Evolutionary conservation across 1,140 invertebrate genomes (phyloP), one percentile per base, ranked within the genome.

Genomic region (Diabrotica virgifera): DNA sequence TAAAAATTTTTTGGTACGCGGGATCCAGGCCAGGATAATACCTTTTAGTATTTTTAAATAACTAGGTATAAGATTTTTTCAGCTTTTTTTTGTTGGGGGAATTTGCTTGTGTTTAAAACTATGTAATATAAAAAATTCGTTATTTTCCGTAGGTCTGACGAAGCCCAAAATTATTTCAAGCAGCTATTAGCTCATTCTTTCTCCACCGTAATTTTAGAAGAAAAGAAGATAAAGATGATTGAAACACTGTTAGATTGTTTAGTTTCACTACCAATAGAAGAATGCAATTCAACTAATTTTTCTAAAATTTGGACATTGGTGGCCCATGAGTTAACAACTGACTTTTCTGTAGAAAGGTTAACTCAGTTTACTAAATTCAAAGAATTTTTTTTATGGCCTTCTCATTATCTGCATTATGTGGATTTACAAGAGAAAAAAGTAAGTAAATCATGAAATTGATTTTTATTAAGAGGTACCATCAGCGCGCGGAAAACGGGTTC

Each of bases 301-400:
- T 57, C 65, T 7, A 50, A 65, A 50, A 57, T 70, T 24, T 70
- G 69, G 69, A 53, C 65, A 14, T 60, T 36, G 36, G 38, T 63
- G 12, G 56, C 52, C 6, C 50, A 46, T 13, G 53, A 64, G 35
- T 24, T 62, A 12, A 54, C 52, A 7, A 10, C 61, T 5, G 55
- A 67, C 46, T 60, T 56, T n/a, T 40, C 38, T 7, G 46, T 12
- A 37, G 59, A 52, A 14, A 63, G 60, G 37, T 52, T 62, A 9
- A 13, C 37, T 13, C 37, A 54, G 36, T 54, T 70, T 59, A 2
- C 12, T 54, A 52, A 57, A 63, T 63, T 53, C 12, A 36, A 52
- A 5, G 52, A 38, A 10, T 70, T 67, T 59, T 63, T 67, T 14
- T 14, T 64, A 38, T 70, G 69, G 69, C 69, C 69, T 10, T 53